Evolutionary conservation across 2,888 invertebrate species (phyloP), one percentile per base, ranked within the genome.

Genomic region (Andrena fulva): DNA sequence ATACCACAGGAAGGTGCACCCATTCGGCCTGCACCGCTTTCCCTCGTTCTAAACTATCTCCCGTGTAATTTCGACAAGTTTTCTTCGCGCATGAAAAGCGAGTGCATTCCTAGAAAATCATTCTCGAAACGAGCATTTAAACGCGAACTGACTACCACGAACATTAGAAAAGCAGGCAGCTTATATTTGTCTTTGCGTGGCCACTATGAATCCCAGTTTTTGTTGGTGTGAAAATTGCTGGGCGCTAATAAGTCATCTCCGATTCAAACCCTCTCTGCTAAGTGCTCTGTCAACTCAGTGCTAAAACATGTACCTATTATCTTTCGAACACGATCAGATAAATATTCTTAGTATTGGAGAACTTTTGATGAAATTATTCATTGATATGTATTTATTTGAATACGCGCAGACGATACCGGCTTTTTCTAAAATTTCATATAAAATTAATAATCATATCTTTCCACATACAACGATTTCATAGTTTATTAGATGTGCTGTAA

Each of bases 31-130:
- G 10, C 12, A 7, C 35, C 64, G 52, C 67, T 74, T 67, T 77
- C 67, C 60, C 74, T 31, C 42, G 20, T 73, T 72, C 24, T 10
- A 20, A 60, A 35, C 59, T 60, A 24, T 73, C 73, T 73, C 60
- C 62, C 60, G 20, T 12, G 66, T 62, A 48, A 74, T 77, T 73
- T 73, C 50, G 33, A 52, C 42, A 20, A 42, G 42, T 77, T 74
- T 62, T 29, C 59, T 16, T 66, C 48, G 50, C 29, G 66, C 56
- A 8, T 52, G 48, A 70, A 70, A 70, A 70, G 29, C 29, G 59
- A n/a, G 16, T 16, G 20, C 52, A 27, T 63, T 54, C 52, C 20
- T 7, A 27, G n/a, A 29, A 27, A 62, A 60, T 68, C 50, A 4
- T 33, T 69, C 24, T 48, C 16, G 10, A 24, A 50, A 64, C 35